phyloP scores from a whole-genome alignment of 1,140 invertebrate species.

The Galleria mellonella region DNA sequence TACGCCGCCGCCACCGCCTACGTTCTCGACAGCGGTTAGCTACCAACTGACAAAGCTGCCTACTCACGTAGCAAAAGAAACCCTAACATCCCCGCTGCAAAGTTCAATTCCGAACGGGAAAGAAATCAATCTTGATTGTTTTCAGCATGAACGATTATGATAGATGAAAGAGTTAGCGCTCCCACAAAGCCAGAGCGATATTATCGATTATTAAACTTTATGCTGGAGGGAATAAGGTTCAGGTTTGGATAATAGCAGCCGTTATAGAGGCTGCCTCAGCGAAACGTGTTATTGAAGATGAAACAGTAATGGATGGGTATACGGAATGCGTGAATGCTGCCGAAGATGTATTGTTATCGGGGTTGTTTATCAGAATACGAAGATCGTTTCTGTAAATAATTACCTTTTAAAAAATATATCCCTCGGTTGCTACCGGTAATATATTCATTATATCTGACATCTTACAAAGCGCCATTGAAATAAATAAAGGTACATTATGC shows the following conservation, averaged over 20 bases:
- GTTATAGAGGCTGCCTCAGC: conserved; percentile 36
- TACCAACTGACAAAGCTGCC: conserved; percentile 56
- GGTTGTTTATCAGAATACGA: conserved; percentile 64
- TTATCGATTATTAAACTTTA: conserved; percentile 30
- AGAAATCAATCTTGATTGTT: conserved; percentile 72
- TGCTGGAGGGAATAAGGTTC: conserved; percentile 25
- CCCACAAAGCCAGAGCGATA: conserved; percentile 38
- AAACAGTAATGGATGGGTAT: conserved; percentile 72
- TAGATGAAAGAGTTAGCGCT: conserved; percentile 74
- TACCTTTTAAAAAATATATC: conserved; percentile 64
- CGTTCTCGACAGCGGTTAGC: conserved; percentile 56
- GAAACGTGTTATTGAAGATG: conserved; percentile 71
- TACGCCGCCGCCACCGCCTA: conserved; percentile 64
- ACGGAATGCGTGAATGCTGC: conserved; percentile 70
- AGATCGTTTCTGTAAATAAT: conserved; percentile 68
- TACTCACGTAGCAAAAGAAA: conserved; percentile 17
- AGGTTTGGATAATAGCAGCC: conserved; percentile 11
- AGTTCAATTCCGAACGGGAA: conserved; percentile 23
- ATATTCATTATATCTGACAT: conserved; percentile 68
- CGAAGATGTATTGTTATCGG: conserved; percentile 69
- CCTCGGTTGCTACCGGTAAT: conserved; percentile 59
- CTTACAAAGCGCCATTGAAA: conserved; percentile 60
- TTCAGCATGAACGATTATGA: conserved; percentile 74
- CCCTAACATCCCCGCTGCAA: conserved; percentile 12
- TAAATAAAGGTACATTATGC: conserved; percentile 63